These are phyloP conservation scores for Hafferia zeledoni DNA, from an alignment of 2,797 vertebrate species.

Conservation along the genomic window DNA sequence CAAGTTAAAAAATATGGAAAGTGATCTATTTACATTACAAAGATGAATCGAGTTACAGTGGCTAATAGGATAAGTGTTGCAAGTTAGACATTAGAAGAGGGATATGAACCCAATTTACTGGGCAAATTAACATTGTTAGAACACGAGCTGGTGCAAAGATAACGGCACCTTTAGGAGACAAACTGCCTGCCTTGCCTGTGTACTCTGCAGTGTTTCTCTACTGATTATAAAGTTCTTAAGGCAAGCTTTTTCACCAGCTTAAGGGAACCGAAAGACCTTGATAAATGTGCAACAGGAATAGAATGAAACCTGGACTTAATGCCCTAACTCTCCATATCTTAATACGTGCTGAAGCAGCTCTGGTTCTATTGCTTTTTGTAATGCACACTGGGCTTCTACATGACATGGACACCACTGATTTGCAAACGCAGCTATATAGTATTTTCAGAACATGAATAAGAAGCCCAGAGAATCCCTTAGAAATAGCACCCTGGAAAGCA, in stretches of 20 bases:
- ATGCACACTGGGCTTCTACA: not conserved
- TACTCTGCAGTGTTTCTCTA: not conserved
- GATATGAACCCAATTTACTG: not conserved
- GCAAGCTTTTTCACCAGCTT: not conserved
- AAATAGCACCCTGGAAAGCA: not conserved
- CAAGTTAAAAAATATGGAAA: not conserved
- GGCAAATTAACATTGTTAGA: slow-evolving; percentile 20
- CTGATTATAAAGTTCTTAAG: not conserved
- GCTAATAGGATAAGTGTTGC: not conserved
- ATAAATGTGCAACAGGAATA: not conserved
- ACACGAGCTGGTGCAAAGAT: not conserved
- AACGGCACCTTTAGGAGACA: not conserved
- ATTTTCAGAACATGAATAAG: not conserved
- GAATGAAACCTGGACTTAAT: not conserved
- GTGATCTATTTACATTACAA: not conserved
- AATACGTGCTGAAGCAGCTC: not conserved
- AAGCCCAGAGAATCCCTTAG: not conserved
- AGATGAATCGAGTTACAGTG: not conserved
- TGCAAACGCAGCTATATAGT: not conserved
- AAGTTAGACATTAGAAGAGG: not conserved
- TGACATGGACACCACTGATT: not conserved
- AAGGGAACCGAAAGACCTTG: not conserved
- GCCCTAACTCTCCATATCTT: not conserved
- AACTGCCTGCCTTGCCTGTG: not conserved
- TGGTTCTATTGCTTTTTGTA: not conserved